Conservation (phyloP, 2,797 vertebrate species). For the Fratercula arctica region DNA sequence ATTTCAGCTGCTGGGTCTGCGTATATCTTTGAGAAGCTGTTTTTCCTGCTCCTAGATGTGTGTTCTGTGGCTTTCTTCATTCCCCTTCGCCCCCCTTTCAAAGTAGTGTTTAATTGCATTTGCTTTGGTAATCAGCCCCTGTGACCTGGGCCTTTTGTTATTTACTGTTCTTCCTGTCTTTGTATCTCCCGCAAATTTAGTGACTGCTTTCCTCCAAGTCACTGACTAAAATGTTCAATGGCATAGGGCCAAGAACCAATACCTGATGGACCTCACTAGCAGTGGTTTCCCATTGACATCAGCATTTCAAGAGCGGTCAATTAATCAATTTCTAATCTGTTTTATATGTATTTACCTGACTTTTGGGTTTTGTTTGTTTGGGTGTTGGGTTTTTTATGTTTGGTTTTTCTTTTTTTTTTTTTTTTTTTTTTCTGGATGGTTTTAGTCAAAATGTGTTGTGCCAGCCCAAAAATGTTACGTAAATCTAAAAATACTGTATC, state of each 20-base stretch:
- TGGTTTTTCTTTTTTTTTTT: background rate
- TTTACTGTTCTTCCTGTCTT: constrained; percentile 13
- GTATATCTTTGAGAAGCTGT: constrained; percentile 3
- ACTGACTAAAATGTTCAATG: background rate
- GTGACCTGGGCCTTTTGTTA: constrained; percentile 8
- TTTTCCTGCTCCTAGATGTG: background rate
- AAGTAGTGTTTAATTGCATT: constrained; percentile 11
- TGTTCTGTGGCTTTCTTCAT: background rate
- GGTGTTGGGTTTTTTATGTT: background rate
- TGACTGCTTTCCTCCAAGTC: background rate
- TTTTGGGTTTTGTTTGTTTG: background rate
- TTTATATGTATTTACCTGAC: background rate
- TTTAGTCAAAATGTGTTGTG: background rate
- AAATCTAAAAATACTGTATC: background rate
- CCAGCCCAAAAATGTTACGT: background rate
- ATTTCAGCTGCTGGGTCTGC: background rate
- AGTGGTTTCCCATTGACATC: background rate
- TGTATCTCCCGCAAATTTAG: background rate
- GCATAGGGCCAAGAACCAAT: background rate
- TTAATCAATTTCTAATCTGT: background rate
- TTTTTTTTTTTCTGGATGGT: background rate
- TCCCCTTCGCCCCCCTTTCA: background rate
- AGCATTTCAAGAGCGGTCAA: background rate
- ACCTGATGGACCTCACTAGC: background rate
- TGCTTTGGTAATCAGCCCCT: constrained; percentile 15